These are phyloP conservation scores for Hypocryptadius cinnamomeus DNA, from an alignment of 2,113 vertebrate genomes.

Conservation along the genomic window DNA sequence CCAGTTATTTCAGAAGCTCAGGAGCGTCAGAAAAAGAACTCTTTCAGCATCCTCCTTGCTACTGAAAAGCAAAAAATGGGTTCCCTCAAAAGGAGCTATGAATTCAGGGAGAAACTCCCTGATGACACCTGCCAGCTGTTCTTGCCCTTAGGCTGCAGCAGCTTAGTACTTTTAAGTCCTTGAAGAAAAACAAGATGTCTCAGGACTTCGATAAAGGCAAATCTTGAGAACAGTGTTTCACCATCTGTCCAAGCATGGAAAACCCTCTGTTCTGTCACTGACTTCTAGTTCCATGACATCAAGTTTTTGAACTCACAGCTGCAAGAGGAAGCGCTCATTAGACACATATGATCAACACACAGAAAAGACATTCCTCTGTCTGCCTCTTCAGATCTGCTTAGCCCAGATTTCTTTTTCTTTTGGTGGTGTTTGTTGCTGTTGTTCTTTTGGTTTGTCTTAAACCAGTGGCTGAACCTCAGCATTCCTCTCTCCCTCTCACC, in stretches of 20 bases:
- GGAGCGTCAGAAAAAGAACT: background rate
- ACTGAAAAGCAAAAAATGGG: background rate
- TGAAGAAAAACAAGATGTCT: background rate
- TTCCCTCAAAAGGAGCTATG: background rate
- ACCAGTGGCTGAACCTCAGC: background rate
- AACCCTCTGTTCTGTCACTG: background rate
- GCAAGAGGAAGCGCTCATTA: background rate
- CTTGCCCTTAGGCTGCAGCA: background rate
- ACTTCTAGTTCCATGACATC: background rate
- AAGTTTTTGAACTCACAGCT: background rate
- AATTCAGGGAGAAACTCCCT: background rate
- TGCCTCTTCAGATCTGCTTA: background rate
- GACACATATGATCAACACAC: accelerated
- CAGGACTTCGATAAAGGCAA: background rate
- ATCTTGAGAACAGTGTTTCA: background rate
- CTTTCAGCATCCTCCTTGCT: background rate
- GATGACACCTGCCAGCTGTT: background rate
- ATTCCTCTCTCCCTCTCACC: background rate
- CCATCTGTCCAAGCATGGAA: background rate
- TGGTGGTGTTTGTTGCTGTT: background rate
- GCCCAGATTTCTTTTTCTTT: background rate
- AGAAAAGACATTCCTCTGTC: background rate
- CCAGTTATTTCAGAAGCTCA: background rate
- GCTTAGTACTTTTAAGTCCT: background rate
- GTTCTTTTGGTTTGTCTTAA: background rate